Evolutionary conservation across 2,888 invertebrate species (phyloP).

Genomic region (Habrosyne pyritoides): DNA sequence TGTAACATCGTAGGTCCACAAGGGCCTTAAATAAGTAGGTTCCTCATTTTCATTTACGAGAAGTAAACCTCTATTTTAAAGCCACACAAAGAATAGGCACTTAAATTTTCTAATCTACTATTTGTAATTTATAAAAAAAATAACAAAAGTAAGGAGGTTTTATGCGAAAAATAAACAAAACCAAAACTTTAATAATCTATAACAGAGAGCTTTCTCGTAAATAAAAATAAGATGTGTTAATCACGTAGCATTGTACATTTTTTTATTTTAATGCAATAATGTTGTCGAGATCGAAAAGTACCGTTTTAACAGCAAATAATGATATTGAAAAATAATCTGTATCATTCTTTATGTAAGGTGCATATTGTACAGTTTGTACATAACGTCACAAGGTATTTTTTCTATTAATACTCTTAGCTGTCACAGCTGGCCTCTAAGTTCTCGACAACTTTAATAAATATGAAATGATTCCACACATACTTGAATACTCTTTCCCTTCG

Average conservation of each 20-base stretch:
- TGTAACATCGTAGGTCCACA: too few species aligned
- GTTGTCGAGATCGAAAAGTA: too few species aligned
- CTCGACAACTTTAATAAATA: too few species aligned
- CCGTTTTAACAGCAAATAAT: too few species aligned
- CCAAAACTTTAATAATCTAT: too few species aligned
- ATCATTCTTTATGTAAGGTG: too few species aligned
- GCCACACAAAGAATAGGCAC: not conserved
- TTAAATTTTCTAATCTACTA: not conserved
- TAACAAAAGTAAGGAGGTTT: not conserved
- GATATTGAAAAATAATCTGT: too few species aligned
- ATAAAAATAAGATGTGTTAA: not conserved
- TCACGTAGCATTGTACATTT: not conserved
- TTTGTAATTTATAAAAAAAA: not conserved
- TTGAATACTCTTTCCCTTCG: constrained; percentile 65
- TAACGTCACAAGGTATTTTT: too few species aligned
- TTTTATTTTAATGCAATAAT: constrained; percentile 11
- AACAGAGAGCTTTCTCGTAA: not conserved
- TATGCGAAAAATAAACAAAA: not conserved
- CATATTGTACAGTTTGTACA: too few species aligned
- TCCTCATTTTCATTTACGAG: not conserved
- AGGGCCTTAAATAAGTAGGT: not conserved
- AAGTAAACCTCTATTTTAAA: not conserved
- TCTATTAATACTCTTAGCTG: too few species aligned
- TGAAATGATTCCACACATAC: constrained; percentile 33
- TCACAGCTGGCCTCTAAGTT: too few species aligned